These are phyloP conservation scores for Actenoides lindsayi DNA, from an alignment of 2,113 vertebrate genomes.

Conservation along the genomic window DNA sequence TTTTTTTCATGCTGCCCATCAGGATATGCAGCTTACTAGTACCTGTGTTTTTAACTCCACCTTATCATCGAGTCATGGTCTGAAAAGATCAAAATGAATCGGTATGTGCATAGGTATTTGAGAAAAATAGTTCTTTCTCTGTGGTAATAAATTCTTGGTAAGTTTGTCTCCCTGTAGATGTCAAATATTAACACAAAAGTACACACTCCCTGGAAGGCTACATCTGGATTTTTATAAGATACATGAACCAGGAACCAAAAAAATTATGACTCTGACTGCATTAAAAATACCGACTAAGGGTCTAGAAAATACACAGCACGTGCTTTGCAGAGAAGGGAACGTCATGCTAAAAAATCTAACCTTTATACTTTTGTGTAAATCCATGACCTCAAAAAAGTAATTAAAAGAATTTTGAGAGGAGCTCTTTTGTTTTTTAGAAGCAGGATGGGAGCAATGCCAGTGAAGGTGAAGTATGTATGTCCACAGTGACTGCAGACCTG, in stretches of 20 bases:
- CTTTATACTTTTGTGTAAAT: background rate
- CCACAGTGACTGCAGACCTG: background rate
- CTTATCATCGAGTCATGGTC: background rate
- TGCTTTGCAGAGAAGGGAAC: background rate
- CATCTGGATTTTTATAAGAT: background rate
- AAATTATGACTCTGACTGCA: background rate
- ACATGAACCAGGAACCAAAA: background rate
- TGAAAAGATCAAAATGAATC: background rate
- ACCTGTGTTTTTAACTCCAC: background rate
- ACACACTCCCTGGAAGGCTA: background rate
- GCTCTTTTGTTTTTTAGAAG: background rate
- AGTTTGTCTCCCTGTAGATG: background rate
- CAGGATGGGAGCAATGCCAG: background rate
- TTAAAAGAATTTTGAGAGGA: background rate
- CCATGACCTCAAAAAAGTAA: background rate
- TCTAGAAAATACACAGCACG: background rate
- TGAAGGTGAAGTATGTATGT: background rate
- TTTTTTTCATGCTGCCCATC: background rate
- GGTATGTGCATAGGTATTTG: background rate
- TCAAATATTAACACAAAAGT: conserved; percentile 33
- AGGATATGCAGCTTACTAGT: background rate
- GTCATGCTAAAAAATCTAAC: background rate
- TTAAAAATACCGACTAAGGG: background rate
- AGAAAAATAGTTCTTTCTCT: background rate
- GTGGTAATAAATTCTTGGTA: background rate